Base-by-base conservation (phyloP, 2,113 vertebrate species). In the Neotoma lepida region DNA sequence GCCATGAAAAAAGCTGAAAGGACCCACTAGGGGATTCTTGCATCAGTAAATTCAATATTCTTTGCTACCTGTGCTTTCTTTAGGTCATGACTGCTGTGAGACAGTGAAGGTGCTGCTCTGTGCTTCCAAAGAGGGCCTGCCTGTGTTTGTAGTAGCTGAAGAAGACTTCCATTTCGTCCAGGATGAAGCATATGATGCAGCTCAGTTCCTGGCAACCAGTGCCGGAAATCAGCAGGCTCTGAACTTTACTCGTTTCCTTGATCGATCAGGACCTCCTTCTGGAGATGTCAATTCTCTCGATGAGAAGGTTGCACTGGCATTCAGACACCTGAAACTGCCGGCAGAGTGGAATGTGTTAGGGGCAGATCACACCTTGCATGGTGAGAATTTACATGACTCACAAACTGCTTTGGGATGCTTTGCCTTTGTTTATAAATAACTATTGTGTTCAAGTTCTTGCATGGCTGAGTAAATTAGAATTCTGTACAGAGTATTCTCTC, bases 31-130 rank as follows among this genome's bases (percentile, higher is more conserved):
- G 2, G 33, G 3, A 4, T 81, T 26, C 46, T 63, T 10, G 33
- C 1, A 15, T 30, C 1, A 15, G 18, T 13, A 73, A 10, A 86
- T 17, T 46, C 91, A 18, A 46, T 85, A 54, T 1, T 46, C 88
- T 63, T n/a, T 51, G 66, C 54, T 61, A 9, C 0, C 0, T 76
- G 6, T 97, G 91, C 92, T 4, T 92, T 92, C 86, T 94, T 35
- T 96, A 99, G 99, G 99, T 90, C 99, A 99, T 68, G 98, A 99
- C 98, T 99, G 99, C 97, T 99, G 99, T 44, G 99, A 99, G 98
- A 98, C 98, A 0, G 99, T 99, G 97, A 98, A 97, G 95, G 99
- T 99, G 96, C 98, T 98, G 58, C 98, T 99, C 71, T 99, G 99
- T 96, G 98, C 98, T 41, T 97, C 98, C 85, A 98, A 96, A 93